A percentile compares a stretch with the other conserved stretches of the same genome.
phyloP scores from a whole-genome alignment of 1,140 invertebrate species.

The Procambarus clarkii region DNA sequence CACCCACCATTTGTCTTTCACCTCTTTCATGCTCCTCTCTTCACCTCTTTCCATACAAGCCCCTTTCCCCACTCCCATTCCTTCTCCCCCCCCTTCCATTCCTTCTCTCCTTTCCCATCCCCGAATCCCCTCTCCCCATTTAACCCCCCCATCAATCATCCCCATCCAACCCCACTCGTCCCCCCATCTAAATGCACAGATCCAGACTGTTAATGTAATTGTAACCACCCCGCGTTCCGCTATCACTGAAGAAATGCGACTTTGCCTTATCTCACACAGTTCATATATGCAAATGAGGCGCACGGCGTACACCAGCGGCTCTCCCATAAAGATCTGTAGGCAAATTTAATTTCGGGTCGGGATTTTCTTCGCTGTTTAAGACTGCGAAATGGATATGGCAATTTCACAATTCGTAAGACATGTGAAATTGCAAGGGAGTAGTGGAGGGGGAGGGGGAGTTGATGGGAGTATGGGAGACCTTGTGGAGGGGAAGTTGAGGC shows the following conservation, averaged over 20 bases:
- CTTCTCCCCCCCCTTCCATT: background rate
- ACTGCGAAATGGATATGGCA: constrained; percentile 61
- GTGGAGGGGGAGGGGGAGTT: background rate
- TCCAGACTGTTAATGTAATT: background rate
- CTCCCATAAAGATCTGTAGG: constrained; percentile 62
- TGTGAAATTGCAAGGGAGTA: constrained; percentile 43
- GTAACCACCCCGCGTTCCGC: background rate
- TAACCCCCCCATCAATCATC: background rate
- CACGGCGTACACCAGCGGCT: constrained; percentile 41
- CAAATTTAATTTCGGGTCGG: constrained; percentile 65
- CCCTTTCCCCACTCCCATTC: background rate
- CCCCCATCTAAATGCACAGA: background rate
- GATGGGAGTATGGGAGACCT: too few species aligned
- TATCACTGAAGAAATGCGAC: background rate
- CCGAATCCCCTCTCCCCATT: background rate
- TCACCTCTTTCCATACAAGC: background rate
- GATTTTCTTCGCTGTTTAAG: constrained; percentile 56
- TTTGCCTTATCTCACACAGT: constrained; percentile 38
- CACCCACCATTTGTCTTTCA: too few species aligned
- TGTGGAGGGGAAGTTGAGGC: too few species aligned
- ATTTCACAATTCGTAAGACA: constrained; percentile 66
- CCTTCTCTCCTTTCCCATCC: background rate
- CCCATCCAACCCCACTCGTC: background rate
- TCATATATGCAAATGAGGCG: constrained; percentile 61
- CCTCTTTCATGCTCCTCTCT: too few species aligned